Conservation (phyloP, 2,113 vertebrate genomes). For the Tyto alba region DNA sequence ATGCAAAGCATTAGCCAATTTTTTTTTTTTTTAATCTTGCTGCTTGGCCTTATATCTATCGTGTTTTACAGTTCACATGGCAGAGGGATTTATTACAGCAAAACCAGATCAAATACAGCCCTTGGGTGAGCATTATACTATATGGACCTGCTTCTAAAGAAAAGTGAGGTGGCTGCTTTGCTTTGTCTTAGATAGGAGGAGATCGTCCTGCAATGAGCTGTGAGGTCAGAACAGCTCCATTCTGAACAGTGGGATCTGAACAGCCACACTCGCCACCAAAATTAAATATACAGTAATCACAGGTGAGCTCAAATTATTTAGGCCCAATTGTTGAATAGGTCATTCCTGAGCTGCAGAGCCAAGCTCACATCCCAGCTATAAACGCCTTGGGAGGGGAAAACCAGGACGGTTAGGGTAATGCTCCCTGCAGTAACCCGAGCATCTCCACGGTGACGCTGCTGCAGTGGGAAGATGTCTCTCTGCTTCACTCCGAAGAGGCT, state of each 20-base stretch:
- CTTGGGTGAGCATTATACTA: not conserved
- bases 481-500: not conserved
- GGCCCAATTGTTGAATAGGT: accelerated
- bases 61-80: not conserved
- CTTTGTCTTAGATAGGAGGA: not conserved
- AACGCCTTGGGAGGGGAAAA: not conserved
- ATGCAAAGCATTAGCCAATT: not conserved
- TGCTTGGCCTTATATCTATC: not conserved
- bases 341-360: not conserved
- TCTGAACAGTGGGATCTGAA: not conserved
- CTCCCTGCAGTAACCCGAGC: not conserved
- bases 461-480: not conserved
- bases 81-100: not conserved
- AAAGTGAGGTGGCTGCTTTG: not conserved
- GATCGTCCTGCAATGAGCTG: not conserved
- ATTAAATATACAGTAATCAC: not conserved
- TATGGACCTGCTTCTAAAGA: not conserved
- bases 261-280: not conserved
- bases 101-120: not conserved
- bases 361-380: not conserved
- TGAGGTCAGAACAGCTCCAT: not conserved
- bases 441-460: not conserved
- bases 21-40: not conserved
- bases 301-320: not conserved
- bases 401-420: not conserved